These are phyloP conservation scores for Conus betulinus DNA, from an alignment of 1,140 invertebrate species.

Conservation along the genomic window DNA sequence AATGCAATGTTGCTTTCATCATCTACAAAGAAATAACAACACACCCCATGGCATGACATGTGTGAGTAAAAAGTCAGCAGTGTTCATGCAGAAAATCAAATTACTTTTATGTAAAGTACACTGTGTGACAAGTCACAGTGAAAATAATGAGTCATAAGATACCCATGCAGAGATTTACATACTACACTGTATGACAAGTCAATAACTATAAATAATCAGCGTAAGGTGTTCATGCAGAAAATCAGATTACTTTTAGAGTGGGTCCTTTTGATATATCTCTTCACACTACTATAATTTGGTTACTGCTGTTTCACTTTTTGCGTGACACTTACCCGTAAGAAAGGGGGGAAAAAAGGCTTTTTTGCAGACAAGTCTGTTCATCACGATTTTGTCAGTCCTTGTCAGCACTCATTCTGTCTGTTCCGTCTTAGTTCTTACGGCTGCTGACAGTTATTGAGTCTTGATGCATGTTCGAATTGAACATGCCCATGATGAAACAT, in stretches of 20 bases:
- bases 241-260: not conserved
- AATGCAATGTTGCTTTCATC: no score
- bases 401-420: not conserved
- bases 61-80: no score
- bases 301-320: not conserved
- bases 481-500: not conserved
- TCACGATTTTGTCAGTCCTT: not conserved
- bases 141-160: no score
- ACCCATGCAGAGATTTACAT: no score
- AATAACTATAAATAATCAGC: no score
- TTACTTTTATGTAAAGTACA: no score
- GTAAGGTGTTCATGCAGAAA: no score
- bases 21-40: no score
- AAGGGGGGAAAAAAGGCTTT: not conserved
- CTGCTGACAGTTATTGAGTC: not conserved
- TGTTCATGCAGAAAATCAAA: no score
- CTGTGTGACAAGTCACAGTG: no score
- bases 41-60: no score
- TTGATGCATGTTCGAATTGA: not conserved
- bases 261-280: not conserved
- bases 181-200: no score
- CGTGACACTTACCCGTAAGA: not conserved
- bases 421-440: not conserved
- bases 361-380: constrained; percentile 5
- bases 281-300: not conserved